Base-by-base conservation (phyloP, 1,140 invertebrate genomes). In the Camponotus vicinus region DNA sequence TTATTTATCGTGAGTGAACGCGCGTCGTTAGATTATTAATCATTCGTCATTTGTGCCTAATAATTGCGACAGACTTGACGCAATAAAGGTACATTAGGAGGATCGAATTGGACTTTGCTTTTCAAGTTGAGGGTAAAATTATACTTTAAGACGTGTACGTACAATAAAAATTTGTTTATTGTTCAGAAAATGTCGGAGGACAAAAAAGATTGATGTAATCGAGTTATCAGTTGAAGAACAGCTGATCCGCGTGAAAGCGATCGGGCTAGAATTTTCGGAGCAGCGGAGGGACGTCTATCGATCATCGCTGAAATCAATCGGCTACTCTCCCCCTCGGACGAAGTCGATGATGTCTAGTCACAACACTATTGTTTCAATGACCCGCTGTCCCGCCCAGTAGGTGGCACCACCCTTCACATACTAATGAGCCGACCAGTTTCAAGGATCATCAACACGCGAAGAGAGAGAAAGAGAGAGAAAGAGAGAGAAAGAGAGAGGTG, bases 361-460 rank as follows among this genome's bases (percentile, higher is more conserved):
- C 75, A 92, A 92, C 91, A 92, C 86, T 82, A 91, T 92, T 92
- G 91, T 92, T 92, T 92, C 91, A 91, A 90, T 91, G 89, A 92
- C 91, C 91, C 80, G 86, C 77, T 82, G 91, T 87, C 85, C 90
- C 90, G 91, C 91, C 91, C 91, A 87, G 91, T 92, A 89, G 91
- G 91, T 92, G 91, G 91, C 89, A 91, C 73, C 90, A 89, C 73
- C 73, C 89, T 86, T 87, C 88, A 90, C 87, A 87, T 91, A 91
- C 88, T 92, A 92, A 92, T 91, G 91, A 92, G 88, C 88, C 80
- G 73, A 87, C 86, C 88, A 90, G 90, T 90, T 91, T 87, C 69
- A 73, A 90, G 67, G 76, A 92, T 92, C 91, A 91, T 92, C 91
- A 91, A 91, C 87, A 87, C 73, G 55, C 77, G 66, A 40, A 40